Evolutionary conservation across 2,113 vertebrate species (phyloP), one percentile per base, ranked within the genome.

Genomic region (Lucifuga dentata): DNA sequence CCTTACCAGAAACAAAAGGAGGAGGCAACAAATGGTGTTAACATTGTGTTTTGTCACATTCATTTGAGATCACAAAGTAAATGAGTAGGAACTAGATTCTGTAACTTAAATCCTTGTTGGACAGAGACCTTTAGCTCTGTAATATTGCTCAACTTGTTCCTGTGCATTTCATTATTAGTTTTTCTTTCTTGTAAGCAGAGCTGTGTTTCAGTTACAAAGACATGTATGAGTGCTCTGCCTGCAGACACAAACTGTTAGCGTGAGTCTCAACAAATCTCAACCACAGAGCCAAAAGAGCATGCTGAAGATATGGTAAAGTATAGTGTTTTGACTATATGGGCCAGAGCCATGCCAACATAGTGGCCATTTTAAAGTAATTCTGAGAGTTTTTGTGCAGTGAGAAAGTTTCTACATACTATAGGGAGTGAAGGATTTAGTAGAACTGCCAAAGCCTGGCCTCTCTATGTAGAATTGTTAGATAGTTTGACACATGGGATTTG

Each of bases 201-300:
- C 72, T 40, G 19, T 45, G 60, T 68, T 59, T 73, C 45, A 40
- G 60, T 78, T 40, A 10, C 33, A 79, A 72, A 56, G 45, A 46
- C 68, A 63, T 60, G 45, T 51, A 40, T 19, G 41, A 67, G 48
- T 49, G 44, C 29, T 33, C n/a, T 43, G 80, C 74, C 80, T 41
- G 49, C 59, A 69, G 86, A 40, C 75, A 50, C 49, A 63, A 33
- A 53, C 63, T 68, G 65, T 72, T 67, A 76, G 40, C 76, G 35
- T 52, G 33, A 74, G 50, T 50, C 61, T 73, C 43, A 19, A 72
- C 73, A 24, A 35, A 44, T 53, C 74, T 78, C 56, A 51, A 57
- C 46, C 46, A 21, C 73, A 73, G 68, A 73, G 67, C 73, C 78
- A 73, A 70, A 88, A 83, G 65, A 69, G 59, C 76, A 76, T 46